phyloP scores from a whole-genome alignment of 2,888 invertebrate species.

The Epistrophe grossulariae region DNA sequence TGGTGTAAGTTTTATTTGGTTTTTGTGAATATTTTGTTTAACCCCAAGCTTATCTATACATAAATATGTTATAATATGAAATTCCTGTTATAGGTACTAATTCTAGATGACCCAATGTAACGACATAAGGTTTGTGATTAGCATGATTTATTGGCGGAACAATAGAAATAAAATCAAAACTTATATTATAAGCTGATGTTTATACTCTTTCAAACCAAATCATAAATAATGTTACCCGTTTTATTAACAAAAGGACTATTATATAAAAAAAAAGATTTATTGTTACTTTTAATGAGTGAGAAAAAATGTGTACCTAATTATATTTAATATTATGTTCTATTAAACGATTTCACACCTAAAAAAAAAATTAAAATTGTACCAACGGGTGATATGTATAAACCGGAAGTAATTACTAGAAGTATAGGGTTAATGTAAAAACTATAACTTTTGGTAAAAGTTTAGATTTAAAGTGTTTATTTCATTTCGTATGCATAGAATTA shows the following conservation, averaged over 20 bases:
- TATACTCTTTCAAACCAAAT: neutral
- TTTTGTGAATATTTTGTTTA: conserved; percentile 2
- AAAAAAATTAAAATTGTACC: neutral
- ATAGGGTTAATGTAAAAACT: too few species aligned
- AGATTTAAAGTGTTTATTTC: too few species aligned
- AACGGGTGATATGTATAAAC: too few species aligned
- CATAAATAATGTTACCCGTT: neutral
- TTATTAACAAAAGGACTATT: neutral
- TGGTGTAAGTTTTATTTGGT: conserved; percentile 23
- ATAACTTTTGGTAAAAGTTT: too few species aligned
- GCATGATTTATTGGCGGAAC: conserved; percentile 55
- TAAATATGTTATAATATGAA: conserved; percentile 12
- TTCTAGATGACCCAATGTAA: conserved; percentile 1
- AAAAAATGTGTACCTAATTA: neutral
- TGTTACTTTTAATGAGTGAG: neutral
- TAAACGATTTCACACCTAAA: neutral
- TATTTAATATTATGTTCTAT: too few species aligned
- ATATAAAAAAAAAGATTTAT: neutral
- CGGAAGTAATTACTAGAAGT: too few species aligned
- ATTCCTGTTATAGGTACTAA: neutral
- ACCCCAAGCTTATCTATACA: neutral
- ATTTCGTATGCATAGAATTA: too few species aligned
- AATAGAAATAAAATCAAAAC: conserved; percentile 36
- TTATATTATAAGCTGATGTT: neutral
- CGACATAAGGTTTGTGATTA: conserved; percentile 54